Evolutionary conservation across 2,888 invertebrate species (phyloP).

Genomic region (Hydriomena furcata): DNA sequence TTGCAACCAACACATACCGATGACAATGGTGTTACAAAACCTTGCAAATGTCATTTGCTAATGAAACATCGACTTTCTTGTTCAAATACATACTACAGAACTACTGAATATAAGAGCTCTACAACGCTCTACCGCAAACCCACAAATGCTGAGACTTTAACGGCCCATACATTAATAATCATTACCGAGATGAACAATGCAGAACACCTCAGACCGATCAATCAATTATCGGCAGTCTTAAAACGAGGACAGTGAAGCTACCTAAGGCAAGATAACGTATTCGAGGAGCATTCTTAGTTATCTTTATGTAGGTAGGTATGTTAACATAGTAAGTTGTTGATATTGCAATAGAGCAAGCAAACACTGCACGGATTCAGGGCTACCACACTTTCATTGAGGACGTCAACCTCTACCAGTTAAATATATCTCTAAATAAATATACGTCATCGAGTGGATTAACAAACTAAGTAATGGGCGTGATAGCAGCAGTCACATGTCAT

Average conservation of each 20-base stretch:
- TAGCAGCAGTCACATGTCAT: conserved; percentile 46
- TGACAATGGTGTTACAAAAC: conserved; percentile 25
- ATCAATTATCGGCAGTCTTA: conserved; percentile 47
- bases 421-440: conserved; percentile 46
- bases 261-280: conserved; percentile 70
- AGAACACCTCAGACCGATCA: conserved; percentile 28
- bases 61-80: conserved; percentile 18
- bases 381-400: conserved; percentile 38
- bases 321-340: conserved; percentile 51
- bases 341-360: conserved; percentile 49
- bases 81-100: conserved; percentile 32
- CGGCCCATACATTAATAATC: conserved; percentile 23
- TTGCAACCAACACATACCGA: conserved; percentile 43
- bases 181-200: conserved; percentile 17
- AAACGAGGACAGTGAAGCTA: conserved; percentile 71
- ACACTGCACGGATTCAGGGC: conserved; percentile 39
- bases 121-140: conserved; percentile 21
- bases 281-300: conserved; percentile 60
- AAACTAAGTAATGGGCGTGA: conserved; percentile 46
- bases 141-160: conserved; percentile 22
- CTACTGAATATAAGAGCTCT: conserved; percentile 20
- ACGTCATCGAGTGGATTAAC: conserved; percentile 51
- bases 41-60: conserved; percentile 18
- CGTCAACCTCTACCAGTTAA: conserved; percentile 42
- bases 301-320: conserved; percentile 51